Evolutionary conservation across 2,797 vertebrate genomes (phyloP), one percentile per base, ranked within the genome.

Genomic region (Danio choprae): DNA sequence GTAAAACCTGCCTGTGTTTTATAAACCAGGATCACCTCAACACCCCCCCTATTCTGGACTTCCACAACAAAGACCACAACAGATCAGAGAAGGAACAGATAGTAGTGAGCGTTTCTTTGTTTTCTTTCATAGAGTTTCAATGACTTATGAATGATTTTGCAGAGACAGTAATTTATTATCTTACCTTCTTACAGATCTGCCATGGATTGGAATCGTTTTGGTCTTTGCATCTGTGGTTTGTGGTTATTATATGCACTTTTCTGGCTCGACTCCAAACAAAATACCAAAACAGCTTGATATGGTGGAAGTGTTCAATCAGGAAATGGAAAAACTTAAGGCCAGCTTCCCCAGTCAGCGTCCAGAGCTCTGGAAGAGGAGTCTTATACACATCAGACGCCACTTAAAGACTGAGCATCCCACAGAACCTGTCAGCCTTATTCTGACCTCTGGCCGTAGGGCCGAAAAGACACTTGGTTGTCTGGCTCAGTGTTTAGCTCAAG

Each of bases 361-460:
- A 2, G 90, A 95, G 0, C 80, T 99, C 72, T 98, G 97, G 97
- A 89, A 71, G 5, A 92, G 94, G 0, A 95, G 92, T 59, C 90
- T 72, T 40, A 95, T 94, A 84, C 91, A 97, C 77, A 89, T 99
- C 69, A 90, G 91, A 85, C 96, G 88, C 79, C 97, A 98, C 87
- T 94, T 98, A 65, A 91, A 92, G 18, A 73, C 86, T 0, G 90
- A 91, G 0, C 73, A 82, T 1, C 96, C 92, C 65, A 90, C 90
- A 0, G 94, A 97, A 86, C 97, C 97, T 0, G 96, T 95, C 85
- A 97, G 93, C 83, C 4, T 99, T 84, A 96, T 97, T 65, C 84
- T 99, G 2, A 90, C 95, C 0, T 94, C 96, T 0, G 96, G 95
- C 4, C 90, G 3, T 2, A 20, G 82, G 1, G 96, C 89, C 0